Base-by-base conservation (phyloP, 1,140 invertebrate species). In the Hesperophylax magnus region DNA sequence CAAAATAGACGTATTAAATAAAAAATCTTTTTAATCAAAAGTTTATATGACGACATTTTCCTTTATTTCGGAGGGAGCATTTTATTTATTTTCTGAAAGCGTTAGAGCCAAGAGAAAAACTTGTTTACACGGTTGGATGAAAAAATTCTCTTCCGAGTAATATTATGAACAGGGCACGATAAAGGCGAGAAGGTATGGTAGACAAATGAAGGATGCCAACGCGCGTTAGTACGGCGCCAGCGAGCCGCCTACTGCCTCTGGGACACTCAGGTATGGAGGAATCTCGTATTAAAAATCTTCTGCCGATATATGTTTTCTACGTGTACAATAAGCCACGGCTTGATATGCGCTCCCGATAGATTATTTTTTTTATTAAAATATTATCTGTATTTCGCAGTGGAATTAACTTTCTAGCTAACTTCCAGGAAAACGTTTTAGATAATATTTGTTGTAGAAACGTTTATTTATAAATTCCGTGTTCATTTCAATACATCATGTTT, bases 191-290 rank as follows among this genome's bases (percentile, higher is more conserved):
- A 75, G 71, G 71, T 75, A 75, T 75, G 24, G 78, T 69, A 82
- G 77, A 82, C 81, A 82, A 82, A 82, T 82, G 81, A 79, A 77
- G 77, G 72, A 82, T 82, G 81, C 81, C 81, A 53, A 54, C 15
- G 74, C 81, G 78, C 69, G 17, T 20, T 14, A 75, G 52, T 60
- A 15, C 54, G 47, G 60, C 52, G 81, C 76, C 81, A 77, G 56
- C 72, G 78, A 74, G 77, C 60, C 77, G 20, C 24, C 81, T 71
- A 61, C 39, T 34, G 56, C 56, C 54, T 58, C 34, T 54, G 72
- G 60, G 75, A 77, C 75, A 75, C 71, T 75, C 71, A 75, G 71
- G 71, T 75, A 75, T 75, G 71, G 24, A 54, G 71, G 71, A 75
- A 75, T 75, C 71, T 58, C 71, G 71, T 75, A 75, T 56, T 75